A percentile compares a stretch with the other conserved stretches of the same genome.
Evolutionary conservation across 2,888 invertebrate genomes (phyloP).

Genomic region (Cylloceria caligata): DNA sequence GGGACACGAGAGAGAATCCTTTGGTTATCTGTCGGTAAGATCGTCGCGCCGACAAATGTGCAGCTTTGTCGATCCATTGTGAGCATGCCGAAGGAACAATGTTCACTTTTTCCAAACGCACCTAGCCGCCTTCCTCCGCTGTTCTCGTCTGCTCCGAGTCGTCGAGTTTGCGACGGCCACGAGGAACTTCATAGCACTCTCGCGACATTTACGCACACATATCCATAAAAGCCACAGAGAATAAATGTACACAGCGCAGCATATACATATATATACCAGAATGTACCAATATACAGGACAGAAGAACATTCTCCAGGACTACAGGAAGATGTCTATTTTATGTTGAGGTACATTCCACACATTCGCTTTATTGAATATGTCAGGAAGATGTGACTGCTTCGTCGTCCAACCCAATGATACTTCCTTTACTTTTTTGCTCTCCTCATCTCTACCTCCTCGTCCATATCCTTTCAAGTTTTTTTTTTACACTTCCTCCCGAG

Average conservation of each 20-base stretch:
- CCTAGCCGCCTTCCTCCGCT: constrained; percentile 18
- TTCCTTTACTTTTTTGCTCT: constrained; percentile 41
- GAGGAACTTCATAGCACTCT: background rate
- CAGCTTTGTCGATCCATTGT: constrained; percentile 71
- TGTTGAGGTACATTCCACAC: constrained; percentile 4
- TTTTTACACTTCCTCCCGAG: constrained; percentile 40
- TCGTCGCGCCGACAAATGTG: constrained; percentile 74
- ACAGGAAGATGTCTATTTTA: constrained; percentile 31
- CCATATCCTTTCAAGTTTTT: constrained; percentile 48
- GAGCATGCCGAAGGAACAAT: constrained; percentile 66
- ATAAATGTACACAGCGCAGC: background rate
- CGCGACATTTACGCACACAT: constrained; percentile 7
- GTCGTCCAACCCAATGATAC: constrained; percentile 23
- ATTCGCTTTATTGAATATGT: constrained; percentile 3
- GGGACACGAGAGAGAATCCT: constrained; percentile 48
- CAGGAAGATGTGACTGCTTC: constrained; percentile 11
- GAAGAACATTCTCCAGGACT: constrained; percentile 32
- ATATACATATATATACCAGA: background rate
- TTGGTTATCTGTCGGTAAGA: constrained; percentile 70
- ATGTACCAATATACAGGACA: constrained; percentile 11
- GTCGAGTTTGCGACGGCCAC: constrained; percentile 42
- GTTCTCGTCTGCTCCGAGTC: constrained; percentile 12
- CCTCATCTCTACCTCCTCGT: constrained; percentile 52
- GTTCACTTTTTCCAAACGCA: constrained; percentile 61
- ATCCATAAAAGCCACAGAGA: constrained; percentile 2